phyloP scores from a whole-genome alignment of 1,140 invertebrate species.

The Trypoxylus dichotomus region DNA sequence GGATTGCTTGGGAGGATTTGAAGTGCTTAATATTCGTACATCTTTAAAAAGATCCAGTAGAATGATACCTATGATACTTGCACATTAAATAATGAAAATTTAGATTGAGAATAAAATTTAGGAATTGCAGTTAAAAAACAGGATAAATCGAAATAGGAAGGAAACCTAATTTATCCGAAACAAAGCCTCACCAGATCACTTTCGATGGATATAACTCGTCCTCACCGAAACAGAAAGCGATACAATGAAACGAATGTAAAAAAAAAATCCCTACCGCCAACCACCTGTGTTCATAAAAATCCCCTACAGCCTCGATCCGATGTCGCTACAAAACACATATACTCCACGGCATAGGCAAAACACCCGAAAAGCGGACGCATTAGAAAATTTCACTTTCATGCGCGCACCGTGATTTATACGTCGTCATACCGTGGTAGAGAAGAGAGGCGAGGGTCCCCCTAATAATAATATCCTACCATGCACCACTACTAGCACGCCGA shows the following conservation, averaged over 20 bases:
- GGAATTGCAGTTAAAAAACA: too few species aligned
- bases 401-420: background rate
- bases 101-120: too few species aligned
- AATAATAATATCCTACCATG: conserved; percentile 1
- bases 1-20: too few species aligned
- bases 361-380: background rate
- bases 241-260: background rate
- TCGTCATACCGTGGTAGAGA: background rate
- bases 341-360: background rate
- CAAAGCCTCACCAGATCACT: too few species aligned
- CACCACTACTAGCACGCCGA: background rate
- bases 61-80: too few species aligned
- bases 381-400: background rate
- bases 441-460: background rate
- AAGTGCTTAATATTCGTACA: too few species aligned
- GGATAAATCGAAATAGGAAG: too few species aligned
- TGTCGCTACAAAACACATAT: background rate
- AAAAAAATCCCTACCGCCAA: background rate
- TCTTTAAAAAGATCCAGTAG: too few species aligned
- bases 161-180: too few species aligned
- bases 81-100: too few species aligned
- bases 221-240: too few species aligned
- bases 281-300: background rate
- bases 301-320: background rate
- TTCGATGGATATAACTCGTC: too few species aligned